Base-by-base conservation (phyloP, 2,888 invertebrate species). In the Sarcophaga rosellei region DNA sequence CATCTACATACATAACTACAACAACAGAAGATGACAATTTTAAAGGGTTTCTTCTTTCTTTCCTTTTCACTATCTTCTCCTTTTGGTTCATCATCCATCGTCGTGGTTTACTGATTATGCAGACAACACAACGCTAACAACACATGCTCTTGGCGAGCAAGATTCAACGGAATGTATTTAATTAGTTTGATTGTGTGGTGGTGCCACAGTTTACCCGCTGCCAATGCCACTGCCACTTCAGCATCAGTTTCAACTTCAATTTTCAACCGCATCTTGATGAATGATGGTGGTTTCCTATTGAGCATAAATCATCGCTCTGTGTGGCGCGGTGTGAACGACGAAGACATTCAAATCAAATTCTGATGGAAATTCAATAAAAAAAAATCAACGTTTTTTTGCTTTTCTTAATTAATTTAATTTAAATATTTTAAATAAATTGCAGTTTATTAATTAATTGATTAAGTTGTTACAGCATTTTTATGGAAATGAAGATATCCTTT, bases 251-350 rank as follows among this genome's bases (percentile, higher is more conserved):
- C 35, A 65, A 12, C 79, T 44, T 23, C 57, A 23, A 35, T 10
- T 35, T 35, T 2, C 35, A 35, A 17, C 35, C 25, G 59, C 57
- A 70, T 70, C 57, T 65, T 72, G 61, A 65, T 82, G 65, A 20
- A 65, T 79, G 35, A 77, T 70, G 65, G n/a, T 75, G 84, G 79
- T 75, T 84, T 70, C 90, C 91, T 90, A 88, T 91, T 90, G 91
- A 90, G 91, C 90, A 91, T 91, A 91, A 91, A 91, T 91, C 91
- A 91, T 90, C 91, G 90, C 91, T 89, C 91, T 91, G 91, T 91
- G 91, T 91, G 91, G 91, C 91, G 83, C 15, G 17, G 78, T 69
- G 69, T 84, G 79, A 84, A 84, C 75, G 15, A 84, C 75, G 53
- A 53, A 53, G 53, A 53, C 53, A 53, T 53, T 53, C 12, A 53